These are phyloP conservation scores for Ficedula albicollis DNA, from an alignment of 2,797 vertebrate genomes.

Conservation along the genomic window DNA sequence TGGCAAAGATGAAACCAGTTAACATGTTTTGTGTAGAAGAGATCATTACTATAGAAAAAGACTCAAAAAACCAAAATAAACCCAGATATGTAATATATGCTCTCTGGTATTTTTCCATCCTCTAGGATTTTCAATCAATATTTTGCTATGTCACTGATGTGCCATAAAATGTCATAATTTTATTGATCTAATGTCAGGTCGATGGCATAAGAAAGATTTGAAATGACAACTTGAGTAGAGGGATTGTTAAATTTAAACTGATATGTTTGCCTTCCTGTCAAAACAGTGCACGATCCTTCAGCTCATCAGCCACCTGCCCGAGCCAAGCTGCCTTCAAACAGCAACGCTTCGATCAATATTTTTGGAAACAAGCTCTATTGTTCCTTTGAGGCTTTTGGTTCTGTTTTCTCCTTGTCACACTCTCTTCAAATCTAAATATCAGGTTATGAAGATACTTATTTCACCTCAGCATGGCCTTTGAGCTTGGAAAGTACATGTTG, in stretches of 20 bases:
- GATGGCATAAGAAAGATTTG: slow-evolving; percentile 7
- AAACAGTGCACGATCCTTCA: neutral
- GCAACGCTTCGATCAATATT: neutral
- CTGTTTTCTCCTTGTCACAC: neutral
- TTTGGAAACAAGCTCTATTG: slow-evolving; percentile 11
- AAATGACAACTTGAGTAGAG: slow-evolving; percentile 32
- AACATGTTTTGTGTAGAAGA: neutral
- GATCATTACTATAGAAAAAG: neutral
- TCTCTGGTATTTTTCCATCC: neutral
- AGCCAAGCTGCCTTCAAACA: slow-evolving; percentile 1
- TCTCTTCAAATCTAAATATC: slow-evolving; percentile 5
- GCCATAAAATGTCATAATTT: slow-evolving; percentile 18
- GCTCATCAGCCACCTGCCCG: neutral
- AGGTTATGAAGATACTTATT: neutral
- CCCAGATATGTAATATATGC: neutral
- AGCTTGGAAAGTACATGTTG: neutral
- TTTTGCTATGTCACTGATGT: neutral
- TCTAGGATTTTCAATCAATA: neutral
- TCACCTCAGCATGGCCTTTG: neutral
- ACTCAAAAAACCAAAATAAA: rapidly evolving
- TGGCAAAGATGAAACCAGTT: neutral
- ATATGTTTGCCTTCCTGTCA: slow-evolving; percentile 43
- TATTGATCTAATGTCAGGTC: slow-evolving; percentile 21
- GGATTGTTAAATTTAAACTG: slow-evolving; percentile 50
- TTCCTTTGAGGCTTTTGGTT: neutral